A percentile compares a stretch with the other conserved stretches of the same genome.
These are phyloP conservation scores for Lutjanus erythropterus DNA, from an alignment of 2,113 vertebrate species.

Conservation along the genomic window DNA sequence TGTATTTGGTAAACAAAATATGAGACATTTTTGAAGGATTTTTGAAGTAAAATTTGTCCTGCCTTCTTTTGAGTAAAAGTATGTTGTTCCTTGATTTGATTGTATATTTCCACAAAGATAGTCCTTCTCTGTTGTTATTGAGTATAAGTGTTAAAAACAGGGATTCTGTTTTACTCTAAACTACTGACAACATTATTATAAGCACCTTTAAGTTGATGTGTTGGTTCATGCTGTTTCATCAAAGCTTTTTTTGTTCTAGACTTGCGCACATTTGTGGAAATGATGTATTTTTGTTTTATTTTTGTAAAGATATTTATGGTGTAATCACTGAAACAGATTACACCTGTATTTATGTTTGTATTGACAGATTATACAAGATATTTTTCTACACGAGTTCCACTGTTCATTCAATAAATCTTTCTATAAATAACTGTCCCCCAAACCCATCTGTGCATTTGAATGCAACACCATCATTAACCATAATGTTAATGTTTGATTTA, in stretches of 20 bases:
- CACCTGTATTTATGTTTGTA: constrained; percentile 66
- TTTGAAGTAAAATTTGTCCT: background rate
- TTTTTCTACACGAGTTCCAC: constrained; percentile 17
- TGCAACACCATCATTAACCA: background rate
- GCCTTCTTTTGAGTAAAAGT: background rate
- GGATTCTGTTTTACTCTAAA: constrained; percentile 26
- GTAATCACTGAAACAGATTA: constrained; percentile 14
- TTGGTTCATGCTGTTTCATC: constrained; percentile 22
- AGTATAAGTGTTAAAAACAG: constrained; percentile 3
- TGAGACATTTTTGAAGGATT: background rate
- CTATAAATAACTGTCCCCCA: constrained; percentile 35
- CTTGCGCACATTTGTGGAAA: background rate
- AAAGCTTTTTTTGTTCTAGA: constrained; percentile 17
- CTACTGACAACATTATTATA: constrained; percentile 10
- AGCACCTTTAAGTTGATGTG: constrained; percentile 27
- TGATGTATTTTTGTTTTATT: constrained; percentile 23
- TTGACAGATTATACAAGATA: constrained; percentile 21
- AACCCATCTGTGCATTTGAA: constrained; percentile 16
- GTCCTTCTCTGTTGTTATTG: constrained; percentile 18
- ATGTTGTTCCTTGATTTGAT: constrained; percentile 11
- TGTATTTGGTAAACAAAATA: background rate
- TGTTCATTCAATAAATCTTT: constrained; percentile 58
- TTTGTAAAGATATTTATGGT: constrained; percentile 53
- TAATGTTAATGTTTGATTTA: background rate
- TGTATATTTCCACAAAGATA: background rate